A percentile compares a stretch with the other conserved stretches of the same genome.
phyloP scores from a whole-genome alignment of 2,113 vertebrate species.

The Mandrillus leucophaeus region DNA sequence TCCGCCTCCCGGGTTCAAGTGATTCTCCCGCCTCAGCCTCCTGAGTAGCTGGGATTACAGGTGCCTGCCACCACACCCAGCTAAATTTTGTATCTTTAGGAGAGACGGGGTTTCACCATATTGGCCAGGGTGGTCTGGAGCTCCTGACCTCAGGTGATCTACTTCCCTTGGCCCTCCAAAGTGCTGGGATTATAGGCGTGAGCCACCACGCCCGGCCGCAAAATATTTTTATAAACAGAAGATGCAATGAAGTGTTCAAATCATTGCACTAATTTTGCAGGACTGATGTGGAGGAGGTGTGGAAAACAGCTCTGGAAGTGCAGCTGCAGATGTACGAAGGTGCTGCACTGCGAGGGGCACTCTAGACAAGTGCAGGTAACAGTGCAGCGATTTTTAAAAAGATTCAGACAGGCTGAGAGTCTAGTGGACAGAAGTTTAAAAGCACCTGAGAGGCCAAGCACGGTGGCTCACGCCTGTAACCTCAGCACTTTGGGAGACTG shows the following conservation, averaged over 20 bases:
- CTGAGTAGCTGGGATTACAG: too few relatives aligned
- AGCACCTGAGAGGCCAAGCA: too few relatives aligned
- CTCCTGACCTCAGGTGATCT: neutral
- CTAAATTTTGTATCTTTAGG: too few relatives aligned
- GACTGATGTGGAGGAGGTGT: neutral
- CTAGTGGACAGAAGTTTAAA: neutral
- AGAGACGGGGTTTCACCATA: too few relatives aligned
- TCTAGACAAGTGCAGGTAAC: neutral
- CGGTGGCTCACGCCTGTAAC: neutral
- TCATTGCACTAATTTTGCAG: neutral
- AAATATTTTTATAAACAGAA: neutral
- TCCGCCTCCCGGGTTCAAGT: too few relatives aligned
- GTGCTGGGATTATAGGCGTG: neutral
- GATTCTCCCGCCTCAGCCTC: too few relatives aligned
- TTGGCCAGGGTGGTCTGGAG: neutral
- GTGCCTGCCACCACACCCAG: too few relatives aligned
- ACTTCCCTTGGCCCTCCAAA: neutral
- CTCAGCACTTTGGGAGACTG: neutral
- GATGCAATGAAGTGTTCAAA: neutral
- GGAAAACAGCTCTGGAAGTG: fast-evolving
- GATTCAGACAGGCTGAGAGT: neutral
- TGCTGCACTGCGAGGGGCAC: neutral
- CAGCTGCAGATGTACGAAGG: too few relatives aligned
- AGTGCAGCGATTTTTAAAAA: neutral
- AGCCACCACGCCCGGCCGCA: neutral